Percentiles rank a stretch among this genome's conserved stretches.
Conservation (phyloP, 2,888 invertebrate genomes). For the Leptinotarsa haldemani region DNA sequence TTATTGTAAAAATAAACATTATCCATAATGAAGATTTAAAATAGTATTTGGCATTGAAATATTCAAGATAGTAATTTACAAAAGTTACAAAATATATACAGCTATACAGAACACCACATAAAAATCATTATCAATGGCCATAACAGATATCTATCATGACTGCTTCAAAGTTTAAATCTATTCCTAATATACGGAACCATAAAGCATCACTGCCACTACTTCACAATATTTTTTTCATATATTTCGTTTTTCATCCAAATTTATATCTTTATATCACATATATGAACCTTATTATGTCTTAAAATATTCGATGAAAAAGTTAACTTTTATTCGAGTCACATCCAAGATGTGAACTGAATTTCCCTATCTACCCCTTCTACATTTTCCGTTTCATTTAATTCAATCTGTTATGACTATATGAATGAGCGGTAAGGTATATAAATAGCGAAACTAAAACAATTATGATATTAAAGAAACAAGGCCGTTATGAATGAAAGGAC, state of each 20-base stretch:
- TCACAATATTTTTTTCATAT: too few species aligned
- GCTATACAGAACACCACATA: conserved; percentile 38
- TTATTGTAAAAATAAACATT: conserved; percentile 42
- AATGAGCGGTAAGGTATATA: not conserved
- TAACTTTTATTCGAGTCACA: not conserved
- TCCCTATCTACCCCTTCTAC: not conserved
- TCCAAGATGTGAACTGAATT: too few species aligned
- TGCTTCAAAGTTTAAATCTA: too few species aligned
- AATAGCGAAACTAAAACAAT: conserved; percentile 8
- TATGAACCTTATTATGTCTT: too few species aligned
- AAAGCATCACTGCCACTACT: too few species aligned
- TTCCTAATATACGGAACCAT: too few species aligned
- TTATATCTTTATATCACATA: too few species aligned
- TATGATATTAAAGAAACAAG: conserved; percentile 68
- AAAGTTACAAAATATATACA: conserved; percentile 33
- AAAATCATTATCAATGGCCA: conserved; percentile 24
- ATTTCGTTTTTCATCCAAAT: too few species aligned
- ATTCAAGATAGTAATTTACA: conserved; percentile 31
- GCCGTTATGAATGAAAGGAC: conserved; percentile 79
- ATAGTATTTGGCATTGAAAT: conserved; percentile 49
- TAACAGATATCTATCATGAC: too few species aligned
- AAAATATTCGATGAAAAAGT: not conserved
- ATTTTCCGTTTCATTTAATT: not conserved
- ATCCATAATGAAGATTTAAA: conserved; percentile 35
- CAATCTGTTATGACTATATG: not conserved